These are phyloP conservation scores for Amblyjoppa proteus DNA, from an alignment of 2,888 invertebrate species.

Conservation along the genomic window DNA sequence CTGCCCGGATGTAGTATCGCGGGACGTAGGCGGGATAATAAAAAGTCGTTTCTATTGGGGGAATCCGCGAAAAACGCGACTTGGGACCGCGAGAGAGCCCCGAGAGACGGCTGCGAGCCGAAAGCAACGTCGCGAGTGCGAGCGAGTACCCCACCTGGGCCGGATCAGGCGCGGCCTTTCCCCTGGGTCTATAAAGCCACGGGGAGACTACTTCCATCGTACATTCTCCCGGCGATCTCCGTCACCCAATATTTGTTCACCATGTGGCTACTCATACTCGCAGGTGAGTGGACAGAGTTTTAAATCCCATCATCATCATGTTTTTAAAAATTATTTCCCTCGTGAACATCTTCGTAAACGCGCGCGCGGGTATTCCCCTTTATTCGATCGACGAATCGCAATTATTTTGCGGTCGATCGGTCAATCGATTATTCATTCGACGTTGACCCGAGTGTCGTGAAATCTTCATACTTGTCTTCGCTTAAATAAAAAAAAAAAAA, in stretches of 20 bases:
- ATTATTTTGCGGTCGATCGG: not conserved
- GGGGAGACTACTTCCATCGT: constrained; percentile 79
- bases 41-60: not conserved
- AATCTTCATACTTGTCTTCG: not conserved
- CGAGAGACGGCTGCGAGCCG: constrained; percentile 40
- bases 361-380: not conserved
- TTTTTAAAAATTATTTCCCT: not conserved
- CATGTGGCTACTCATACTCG: constrained; percentile 83
- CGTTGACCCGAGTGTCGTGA: constrained; percentile 58
- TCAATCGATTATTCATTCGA: constrained; percentile 13
- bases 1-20: constrained; percentile 29
- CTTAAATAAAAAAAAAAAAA: constrained; percentile 12
- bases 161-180: constrained; percentile 83
- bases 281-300: constrained; percentile 79
- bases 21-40: not conserved
- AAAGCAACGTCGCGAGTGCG: constrained; percentile 51
- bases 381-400: not conserved
- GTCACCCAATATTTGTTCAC: constrained; percentile 81
- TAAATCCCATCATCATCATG: not conserved
- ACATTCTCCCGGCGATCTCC: constrained; percentile 82
- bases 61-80: constrained; percentile 40
- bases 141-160: constrained; percentile 81
- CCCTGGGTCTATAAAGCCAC: constrained; percentile 84
- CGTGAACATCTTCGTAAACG: not conserved
- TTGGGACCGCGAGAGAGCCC: constrained; percentile 5